Base-by-base conservation (phyloP, 2,797 vertebrate species). In the Lithobates sylvaticus region DNA sequence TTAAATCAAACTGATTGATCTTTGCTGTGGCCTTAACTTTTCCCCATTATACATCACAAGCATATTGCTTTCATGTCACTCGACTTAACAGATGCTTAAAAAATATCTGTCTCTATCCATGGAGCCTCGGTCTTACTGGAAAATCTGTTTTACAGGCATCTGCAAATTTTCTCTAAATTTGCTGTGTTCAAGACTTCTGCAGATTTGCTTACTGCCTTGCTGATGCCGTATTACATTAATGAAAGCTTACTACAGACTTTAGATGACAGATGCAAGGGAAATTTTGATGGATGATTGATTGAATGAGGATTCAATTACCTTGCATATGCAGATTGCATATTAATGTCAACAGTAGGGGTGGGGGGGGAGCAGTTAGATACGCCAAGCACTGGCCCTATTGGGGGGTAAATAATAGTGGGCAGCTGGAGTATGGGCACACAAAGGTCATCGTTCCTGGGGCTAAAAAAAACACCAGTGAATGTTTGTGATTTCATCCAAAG, bases 1-100 rank as follows among this genome's bases (percentile, higher is more conserved):
- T 71, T 81, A 81, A 81, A 81, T 81, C 78, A 81, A 81, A 71
- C 78, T 71, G 78, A 81, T 81, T 81, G 47, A 81, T 81, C 70
- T 81, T 81, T 58, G 50, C 78, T 36, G 71, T 81, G 68, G 78
- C 78, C 78, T 81, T 58, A 50, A 68, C 78, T 81, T 81, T 71
- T 32, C 50, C 78, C 67, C 67, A 81, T 29, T 34, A 81, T 81
- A 71, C 78, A 81, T 81, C 78, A 71, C 34, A 54, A 71, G 39
- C n/a, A 29, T 81, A 81, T 71, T 81, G 67, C 67, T 81, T 70
- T 81, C 68, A 71, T 71, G 68, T 50, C 78, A 81, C 67, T 8
- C 54, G 78, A 70, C 68, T 58, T 47, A 81, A 81, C 67, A 71
- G 69, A 71, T 70, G 67, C 67, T 81, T 58, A 69, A 71, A 47